A percentile compares a stretch with the other conserved stretches of the same genome.
phyloP scores from a whole-genome alignment of 2,888 invertebrate species.

The Chalcis sispes region DNA sequence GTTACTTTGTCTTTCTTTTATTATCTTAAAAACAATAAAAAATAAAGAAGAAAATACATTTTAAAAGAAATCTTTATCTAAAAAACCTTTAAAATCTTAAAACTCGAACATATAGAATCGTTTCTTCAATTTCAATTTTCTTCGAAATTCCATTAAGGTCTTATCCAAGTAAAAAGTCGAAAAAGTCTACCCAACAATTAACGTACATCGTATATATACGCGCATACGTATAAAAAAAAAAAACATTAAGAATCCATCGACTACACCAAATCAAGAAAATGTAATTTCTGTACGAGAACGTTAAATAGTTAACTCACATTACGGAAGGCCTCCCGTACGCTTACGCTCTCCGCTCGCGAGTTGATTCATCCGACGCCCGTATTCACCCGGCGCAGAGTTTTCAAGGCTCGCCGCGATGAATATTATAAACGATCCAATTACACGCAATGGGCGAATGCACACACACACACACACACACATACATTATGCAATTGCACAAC shows the following conservation, averaged over 20 bases:
- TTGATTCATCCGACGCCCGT: constrained; percentile 13
- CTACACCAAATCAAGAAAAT: background rate
- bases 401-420: constrained; percentile 43
- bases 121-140: background rate
- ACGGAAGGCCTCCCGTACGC: background rate
- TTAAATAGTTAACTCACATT: too few relatives aligned
- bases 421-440: constrained; percentile 55
- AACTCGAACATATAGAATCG: too few relatives aligned
- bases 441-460: constrained; percentile 34
- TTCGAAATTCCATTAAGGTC: background rate
- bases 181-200: background rate
- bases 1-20: too few relatives aligned
- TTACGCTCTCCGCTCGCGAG: background rate
- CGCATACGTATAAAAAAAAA: background rate
- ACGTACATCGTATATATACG: too few relatives aligned
- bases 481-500: constrained; percentile 44
- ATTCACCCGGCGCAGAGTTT: constrained; percentile 34
- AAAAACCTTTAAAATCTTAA: too few relatives aligned
- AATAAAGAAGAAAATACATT: too few relatives aligned
- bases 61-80: too few relatives aligned
- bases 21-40: too few relatives aligned
- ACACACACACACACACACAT: too few relatives aligned
- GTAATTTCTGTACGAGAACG: constrained; percentile 26
- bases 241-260: background rate
- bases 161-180: background rate